Evolutionary conservation across 2,113 vertebrate genomes (phyloP).

Genomic region (Dinomys branickii): DNA sequence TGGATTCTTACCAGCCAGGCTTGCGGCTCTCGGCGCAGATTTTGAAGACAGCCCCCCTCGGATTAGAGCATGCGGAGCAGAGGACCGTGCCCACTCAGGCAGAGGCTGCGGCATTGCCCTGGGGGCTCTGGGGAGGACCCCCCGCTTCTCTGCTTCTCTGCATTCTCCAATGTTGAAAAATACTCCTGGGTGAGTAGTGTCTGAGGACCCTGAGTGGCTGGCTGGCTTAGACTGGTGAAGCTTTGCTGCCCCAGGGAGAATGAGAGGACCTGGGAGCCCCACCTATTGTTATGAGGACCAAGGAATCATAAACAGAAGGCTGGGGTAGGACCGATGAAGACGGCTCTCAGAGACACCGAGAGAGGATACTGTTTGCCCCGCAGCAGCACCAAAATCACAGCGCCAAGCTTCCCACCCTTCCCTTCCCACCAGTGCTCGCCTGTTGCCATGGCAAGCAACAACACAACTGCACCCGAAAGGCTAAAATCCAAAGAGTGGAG

Average conservation of each 20-base stretch:
- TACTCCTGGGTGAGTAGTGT: constrained; percentile 2
- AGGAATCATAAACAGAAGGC: not conserved
- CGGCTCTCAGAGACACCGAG: not conserved
- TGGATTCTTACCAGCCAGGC: not conserved
- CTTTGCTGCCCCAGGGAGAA: constrained; percentile 28
- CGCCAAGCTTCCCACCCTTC: not conserved
- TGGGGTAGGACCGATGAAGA: not conserved
- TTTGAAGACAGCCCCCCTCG: not conserved
- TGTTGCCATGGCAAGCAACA: not conserved
- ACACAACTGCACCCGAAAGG: not conserved
- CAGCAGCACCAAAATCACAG: not conserved
- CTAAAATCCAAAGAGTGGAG: not conserved
- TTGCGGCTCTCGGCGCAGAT: not conserved
- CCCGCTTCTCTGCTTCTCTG: not conserved
- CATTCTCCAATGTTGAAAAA: constrained; percentile 45
- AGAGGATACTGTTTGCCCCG: not conserved
- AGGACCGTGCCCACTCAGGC: not conserved
- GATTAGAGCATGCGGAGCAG: not conserved
- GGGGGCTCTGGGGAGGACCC: not conserved
- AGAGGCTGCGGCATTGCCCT: not conserved
- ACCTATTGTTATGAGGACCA: not conserved
- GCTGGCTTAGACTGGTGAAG: not conserved
- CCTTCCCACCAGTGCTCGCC: not conserved
- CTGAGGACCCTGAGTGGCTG: not conserved
- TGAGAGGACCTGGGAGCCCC: not conserved